Conservation (phyloP, 2,113 vertebrate species). For the Leucopsar rothschildi region DNA sequence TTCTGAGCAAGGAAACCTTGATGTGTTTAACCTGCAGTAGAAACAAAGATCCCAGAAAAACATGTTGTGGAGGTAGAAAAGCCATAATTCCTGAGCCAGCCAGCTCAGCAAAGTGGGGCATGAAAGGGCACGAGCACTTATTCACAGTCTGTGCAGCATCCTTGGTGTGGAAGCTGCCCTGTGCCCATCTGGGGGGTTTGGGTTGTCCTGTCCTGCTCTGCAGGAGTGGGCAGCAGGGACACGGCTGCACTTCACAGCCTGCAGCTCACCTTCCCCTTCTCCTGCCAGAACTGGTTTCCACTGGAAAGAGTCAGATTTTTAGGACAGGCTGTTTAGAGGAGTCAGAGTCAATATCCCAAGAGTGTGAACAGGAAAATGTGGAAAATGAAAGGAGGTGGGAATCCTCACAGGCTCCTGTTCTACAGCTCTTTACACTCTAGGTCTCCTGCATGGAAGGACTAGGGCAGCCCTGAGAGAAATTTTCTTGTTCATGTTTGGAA, state of each 20-base stretch:
- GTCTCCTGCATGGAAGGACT: not conserved
- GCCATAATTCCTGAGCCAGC: fast-evolving
- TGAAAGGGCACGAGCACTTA: fast-evolving
- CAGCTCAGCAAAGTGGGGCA: not conserved
- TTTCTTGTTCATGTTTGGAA: not conserved
- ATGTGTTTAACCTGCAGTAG: not conserved
- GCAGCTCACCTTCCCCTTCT: fast-evolving
- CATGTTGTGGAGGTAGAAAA: not conserved
- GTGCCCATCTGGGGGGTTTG: too few relatives aligned
- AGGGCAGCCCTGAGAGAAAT: not conserved
- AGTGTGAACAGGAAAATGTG: not conserved
- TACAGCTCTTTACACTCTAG: not conserved
- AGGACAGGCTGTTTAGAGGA: not conserved
- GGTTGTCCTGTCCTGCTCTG: too few relatives aligned
- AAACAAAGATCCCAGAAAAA: not conserved
- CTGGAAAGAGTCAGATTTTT: not conserved
- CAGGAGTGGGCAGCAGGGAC: not conserved
- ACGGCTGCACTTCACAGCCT: not conserved
- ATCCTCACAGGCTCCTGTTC: fast-evolving
- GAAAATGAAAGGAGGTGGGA: not conserved
- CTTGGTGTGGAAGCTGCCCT: too few relatives aligned
- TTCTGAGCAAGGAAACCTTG: not conserved
- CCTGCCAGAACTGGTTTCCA: not conserved
- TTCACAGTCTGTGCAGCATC: not conserved
- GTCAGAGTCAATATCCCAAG: not conserved